Base-by-base conservation (phyloP, 2,113 vertebrate species). In the Larimichthys polyactis region DNA sequence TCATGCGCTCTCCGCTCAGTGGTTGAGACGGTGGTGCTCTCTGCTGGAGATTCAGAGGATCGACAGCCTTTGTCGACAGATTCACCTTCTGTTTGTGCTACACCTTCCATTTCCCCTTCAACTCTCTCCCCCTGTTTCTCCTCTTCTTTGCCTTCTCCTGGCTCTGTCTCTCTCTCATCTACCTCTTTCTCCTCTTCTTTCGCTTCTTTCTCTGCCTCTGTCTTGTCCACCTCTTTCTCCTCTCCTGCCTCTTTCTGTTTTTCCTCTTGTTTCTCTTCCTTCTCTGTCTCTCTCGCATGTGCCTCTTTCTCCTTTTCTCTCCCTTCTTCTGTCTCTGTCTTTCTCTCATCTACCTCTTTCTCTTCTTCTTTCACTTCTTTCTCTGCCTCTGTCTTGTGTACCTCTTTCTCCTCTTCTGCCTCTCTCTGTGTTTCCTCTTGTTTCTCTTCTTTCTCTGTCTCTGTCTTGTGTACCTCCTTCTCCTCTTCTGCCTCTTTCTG, bases 11-110 rank as follows among this genome's bases (percentile, higher is more conserved):
- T 57, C 49, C 24, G 62, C 19, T 71, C 64, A 22, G 83, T 32
- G 19, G 63, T 72, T 55, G 51, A 70, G 40, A 17, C 5, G 12
- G n/a, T 19, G 55, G 64, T 11, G 15, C 40, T 59, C 64, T 43
- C 90, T 88, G 29, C 77, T 75, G 88, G 66, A 60, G 29, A 32
- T 46, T 70, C 86, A 71, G 78, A 78, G 68, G 66, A 57, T 0
- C 1, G 70, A 29, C 66, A 52, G n/a, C 54, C 27, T 20, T 78
- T 55, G 36, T 70, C 10, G 12, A 24, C 20, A 20, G 17, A 2
- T 49, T 72, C 69, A 2, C 6, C 59, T 66, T 16, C 32, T 62
- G 71, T 57, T 51, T 49, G 57, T 11, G 46, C 46, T 22, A 1
- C 65, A 3, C 6, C 59, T 66, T 19, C 32, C 52, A 11, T 51